Base-by-base conservation (phyloP, 2,888 invertebrate species). In the Epicampocera succincta region DNA sequence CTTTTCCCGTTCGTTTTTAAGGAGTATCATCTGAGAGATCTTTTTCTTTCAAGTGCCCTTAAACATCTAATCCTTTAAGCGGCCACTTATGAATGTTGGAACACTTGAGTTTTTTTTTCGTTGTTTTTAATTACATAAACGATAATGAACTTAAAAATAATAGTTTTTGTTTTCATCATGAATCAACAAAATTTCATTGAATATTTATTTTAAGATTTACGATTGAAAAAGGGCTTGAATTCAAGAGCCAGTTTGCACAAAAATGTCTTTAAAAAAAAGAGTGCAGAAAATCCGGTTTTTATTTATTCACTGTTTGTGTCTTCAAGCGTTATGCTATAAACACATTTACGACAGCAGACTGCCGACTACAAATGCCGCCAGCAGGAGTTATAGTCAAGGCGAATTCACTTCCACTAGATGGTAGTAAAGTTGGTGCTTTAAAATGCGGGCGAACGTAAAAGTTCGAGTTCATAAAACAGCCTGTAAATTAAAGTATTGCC, bases 31-130 rank as follows among this genome's bases (percentile, higher is more conserved):
- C 8, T 33, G 9, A 33, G 33, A 33, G 2, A 25, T 25, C 8
- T 33, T 33, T 33, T n/a, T n/a, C n/a, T 33, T 29, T n/a, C 19
- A 65, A 72, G 71, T 56, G 50, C 48, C 58, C 58, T 78, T 65
- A 42, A 63, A 54, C 54, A 25, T 54, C 29, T 71, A 72, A 66
- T 72, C 60, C 66, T 78, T 78, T 44, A 60, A 77, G 77, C 29
- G 77, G 48, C 40, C 56, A 58, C 71, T 77, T 56, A 42, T 9
- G 8, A 33, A 33, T 40, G 56, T 33, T 48, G 42, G 44, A 76
- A 15, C 13, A 33, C 56, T 78, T 71, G 42, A 66, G 9, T 33
- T 54, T 33, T 44, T 40, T 58, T 42, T 66, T 38, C 17, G 6
- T 61, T 63, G 11, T 63, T 40, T 29, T 40, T 48, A 12, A 21